Evolutionary conservation across 1,140 invertebrate species (phyloP), one percentile per base, ranked within the genome.

Genomic region (Saccostrea echinata): DNA sequence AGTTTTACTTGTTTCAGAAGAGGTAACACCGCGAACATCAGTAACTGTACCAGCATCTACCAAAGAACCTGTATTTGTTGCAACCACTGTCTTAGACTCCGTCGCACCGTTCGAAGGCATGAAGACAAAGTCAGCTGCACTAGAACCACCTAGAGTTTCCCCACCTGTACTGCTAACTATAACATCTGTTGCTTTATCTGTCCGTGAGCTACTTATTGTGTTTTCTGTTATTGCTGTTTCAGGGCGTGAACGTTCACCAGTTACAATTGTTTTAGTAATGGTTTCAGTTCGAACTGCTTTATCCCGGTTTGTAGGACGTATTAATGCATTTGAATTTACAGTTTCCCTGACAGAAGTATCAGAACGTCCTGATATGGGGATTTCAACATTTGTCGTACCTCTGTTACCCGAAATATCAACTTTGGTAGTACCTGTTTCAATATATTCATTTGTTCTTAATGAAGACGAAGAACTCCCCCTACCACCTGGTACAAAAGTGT

Each of bases 391-490:
- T 30, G 68, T 9, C 9, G 68, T 76, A 3, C 68, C 27, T 30
- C 68, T 76, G 27, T 33, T 33, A 13, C 27, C 30, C 12, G 68
- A 76, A 16, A 76, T 76, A 13, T 76, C 68, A 16, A 76, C 27
- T 30, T 76, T 76, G 30, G 68, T 76, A 12, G 68, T 76, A 12
- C 68, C 68, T 16, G 68, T 76, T 76, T 76, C 68, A 30, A 76
- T 76, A 33, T 30, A 76, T 30, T 76, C 68, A 30, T 76, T 76
- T 76, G 68, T 76, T 76, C 27, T 33, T 12, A 76, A 33, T 3
- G 68, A 33, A 33, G 24, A 11, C 4, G 68, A 13, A 76, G 68
- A 76, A 11, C 24, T 33, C 4, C 68, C 27, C 1, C 24, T 12
- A 76, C 24, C 68, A 16, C 68, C 27, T 30, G 68, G 27, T 76